Evolutionary conservation across 2,113 vertebrate species (phyloP).

Genomic region (Thryonomys swinderianus): DNA sequence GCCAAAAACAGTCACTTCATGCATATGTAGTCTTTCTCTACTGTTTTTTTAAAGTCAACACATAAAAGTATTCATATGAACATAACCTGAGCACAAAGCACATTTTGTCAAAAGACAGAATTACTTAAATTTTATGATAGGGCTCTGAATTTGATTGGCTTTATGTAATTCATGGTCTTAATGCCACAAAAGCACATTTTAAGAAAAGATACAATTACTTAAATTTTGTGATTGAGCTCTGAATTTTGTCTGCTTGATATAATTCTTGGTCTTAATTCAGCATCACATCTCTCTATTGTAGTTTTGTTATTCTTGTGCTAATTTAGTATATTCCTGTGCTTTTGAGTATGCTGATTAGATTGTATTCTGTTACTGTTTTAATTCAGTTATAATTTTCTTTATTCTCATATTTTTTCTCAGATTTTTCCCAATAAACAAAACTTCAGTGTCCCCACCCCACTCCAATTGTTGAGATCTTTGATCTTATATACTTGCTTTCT

Average conservation of each 20-base stretch:
- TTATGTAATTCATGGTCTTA: not conserved
- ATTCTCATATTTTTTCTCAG: slow-evolving; percentile 28
- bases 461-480: not conserved
- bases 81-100: not conserved
- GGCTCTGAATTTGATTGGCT: not conserved
- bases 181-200: not conserved
- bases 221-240: not conserved
- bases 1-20: not conserved
- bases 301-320: not conserved
- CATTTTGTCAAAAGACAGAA: not conserved
- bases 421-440: not conserved
- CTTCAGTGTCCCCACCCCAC: not conserved
- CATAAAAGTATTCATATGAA: not conserved
- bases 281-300: not conserved
- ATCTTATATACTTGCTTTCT: slow-evolving; percentile 6
- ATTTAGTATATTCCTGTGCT: not conserved
- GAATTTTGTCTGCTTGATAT: not conserved
- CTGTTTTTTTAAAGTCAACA: not conserved
- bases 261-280: not conserved
- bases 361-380: not conserved
- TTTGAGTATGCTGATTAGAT: not conserved
- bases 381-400: not conserved
- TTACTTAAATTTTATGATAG: not conserved
- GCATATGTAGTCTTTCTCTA: not conserved
- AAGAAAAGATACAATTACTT: not conserved